phyloP scores from a whole-genome alignment of 2,113 vertebrate species.

The Hippocampus abdominalis region DNA sequence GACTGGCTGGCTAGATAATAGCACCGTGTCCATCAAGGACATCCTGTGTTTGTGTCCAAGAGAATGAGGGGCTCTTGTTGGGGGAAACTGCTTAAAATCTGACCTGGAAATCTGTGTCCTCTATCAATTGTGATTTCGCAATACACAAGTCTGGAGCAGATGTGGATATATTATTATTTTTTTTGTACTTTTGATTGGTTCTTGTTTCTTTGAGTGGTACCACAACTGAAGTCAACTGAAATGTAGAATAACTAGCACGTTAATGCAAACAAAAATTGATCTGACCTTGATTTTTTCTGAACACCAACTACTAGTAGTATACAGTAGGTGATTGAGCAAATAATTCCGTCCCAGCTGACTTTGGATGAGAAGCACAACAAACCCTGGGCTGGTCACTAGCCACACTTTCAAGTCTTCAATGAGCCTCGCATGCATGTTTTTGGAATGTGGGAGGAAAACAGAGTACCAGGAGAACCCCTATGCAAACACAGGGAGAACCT shows the following conservation, averaged over 20 bases:
- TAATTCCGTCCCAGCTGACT: neutral
- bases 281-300: too few species aligned
- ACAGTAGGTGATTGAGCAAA: neutral
- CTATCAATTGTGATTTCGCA: slow-evolving; percentile 69
- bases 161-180: slow-evolving; percentile 32
- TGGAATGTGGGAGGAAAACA: neutral
- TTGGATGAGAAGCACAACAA: neutral
- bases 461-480: neutral
- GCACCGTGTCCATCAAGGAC: slow-evolving; percentile 85
- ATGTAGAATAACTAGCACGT: neutral
- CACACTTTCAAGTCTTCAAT: too few species aligned
- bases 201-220: neutral
- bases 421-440: neutral
- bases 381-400: too few species aligned
- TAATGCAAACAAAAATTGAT: neutral
- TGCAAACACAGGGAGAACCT: neutral
- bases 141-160: slow-evolving; percentile 33
- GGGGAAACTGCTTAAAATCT: slow-evolving; percentile 74
- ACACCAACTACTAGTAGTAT: neutral
- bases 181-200: neutral
- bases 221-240: too few species aligned
- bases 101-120: slow-evolving; percentile 75
- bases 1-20: slow-evolving; percentile 83
- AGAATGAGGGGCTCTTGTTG: slow-evolving; percentile 83
- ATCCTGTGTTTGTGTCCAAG: slow-evolving; percentile 97